A percentile compares a stretch with the other conserved stretches of the same genome.
These are phyloP conservation scores for Ageneiosus marmoratus DNA, from an alignment of 2,113 vertebrate species.

Conservation along the genomic window DNA sequence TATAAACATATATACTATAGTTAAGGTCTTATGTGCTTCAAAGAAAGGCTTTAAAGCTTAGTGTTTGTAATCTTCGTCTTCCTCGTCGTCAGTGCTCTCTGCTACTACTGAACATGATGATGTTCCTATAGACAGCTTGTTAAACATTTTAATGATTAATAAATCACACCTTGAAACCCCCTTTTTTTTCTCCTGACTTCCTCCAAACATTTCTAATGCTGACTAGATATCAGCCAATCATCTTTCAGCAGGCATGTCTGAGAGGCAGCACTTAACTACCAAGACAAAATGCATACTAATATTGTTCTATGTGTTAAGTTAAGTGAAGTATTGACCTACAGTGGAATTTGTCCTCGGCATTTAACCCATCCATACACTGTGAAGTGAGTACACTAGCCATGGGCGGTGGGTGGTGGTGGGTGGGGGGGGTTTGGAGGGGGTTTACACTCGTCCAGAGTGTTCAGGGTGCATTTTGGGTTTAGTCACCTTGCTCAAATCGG, in stretches of 20 bases:
- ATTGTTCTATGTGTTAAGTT: too few species aligned
- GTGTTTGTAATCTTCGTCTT: background rate
- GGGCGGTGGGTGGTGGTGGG: too few species aligned
- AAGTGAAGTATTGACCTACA: too few species aligned
- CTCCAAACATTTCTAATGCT: background rate
- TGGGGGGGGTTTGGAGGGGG: too few species aligned
- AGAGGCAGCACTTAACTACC: background rate
- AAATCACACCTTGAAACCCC: background rate
- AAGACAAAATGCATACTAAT: background rate
- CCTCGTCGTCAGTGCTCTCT: background rate
- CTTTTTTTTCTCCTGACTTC: background rate
- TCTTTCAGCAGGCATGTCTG: background rate
- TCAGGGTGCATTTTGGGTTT: too few species aligned
- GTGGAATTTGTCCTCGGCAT: too few species aligned
- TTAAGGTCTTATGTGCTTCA: background rate
- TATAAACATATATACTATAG: too few species aligned
- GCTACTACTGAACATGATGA: background rate
- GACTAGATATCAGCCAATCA: background rate
- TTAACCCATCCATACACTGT: too few species aligned
- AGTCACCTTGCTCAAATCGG: too few species aligned
- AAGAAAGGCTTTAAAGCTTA: background rate
- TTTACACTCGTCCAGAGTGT: too few species aligned
- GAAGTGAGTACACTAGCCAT: too few species aligned
- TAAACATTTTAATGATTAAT: background rate
- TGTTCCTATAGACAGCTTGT: background rate